Conservation (phyloP, 1,140 invertebrate genomes). For the Drosophila persimilis region DNA sequence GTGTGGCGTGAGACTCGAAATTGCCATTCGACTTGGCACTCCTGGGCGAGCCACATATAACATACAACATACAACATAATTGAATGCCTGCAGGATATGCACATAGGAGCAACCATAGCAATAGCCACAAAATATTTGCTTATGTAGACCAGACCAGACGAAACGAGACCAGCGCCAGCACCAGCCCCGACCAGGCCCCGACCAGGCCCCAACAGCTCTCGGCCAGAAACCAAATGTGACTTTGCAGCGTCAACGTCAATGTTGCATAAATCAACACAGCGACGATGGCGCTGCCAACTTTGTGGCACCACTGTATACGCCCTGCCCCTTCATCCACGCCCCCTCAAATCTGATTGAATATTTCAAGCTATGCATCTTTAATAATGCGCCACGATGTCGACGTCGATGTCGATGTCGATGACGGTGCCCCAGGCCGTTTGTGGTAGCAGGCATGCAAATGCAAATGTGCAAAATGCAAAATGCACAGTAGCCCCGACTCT, state of each 20-base stretch:
- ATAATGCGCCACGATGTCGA: constrained; percentile 60
- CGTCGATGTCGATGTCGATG: constrained; percentile 36
- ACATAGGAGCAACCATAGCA: constrained; percentile 37
- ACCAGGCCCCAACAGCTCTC: constrained; percentile 50
- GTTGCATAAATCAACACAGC: constrained; percentile 79
- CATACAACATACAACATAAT: constrained; percentile 75
- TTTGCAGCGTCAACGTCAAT: constrained; percentile 71
- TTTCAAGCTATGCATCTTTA: constrained; percentile 80
- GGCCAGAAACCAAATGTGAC: constrained; percentile 63
- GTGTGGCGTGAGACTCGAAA: constrained; percentile 59
- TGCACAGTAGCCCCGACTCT: constrained; percentile 41
- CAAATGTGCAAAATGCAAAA: constrained; percentile 59
- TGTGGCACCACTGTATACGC: constrained; percentile 41
- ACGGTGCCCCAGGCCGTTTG: constrained; percentile 62
- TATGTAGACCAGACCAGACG: constrained; percentile 36
- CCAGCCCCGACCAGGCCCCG: constrained; percentile 1
- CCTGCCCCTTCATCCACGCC: neutral
- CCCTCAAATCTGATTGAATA: constrained; percentile 71
- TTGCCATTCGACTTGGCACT: constrained; percentile 60
- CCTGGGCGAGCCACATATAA: constrained; percentile 27
- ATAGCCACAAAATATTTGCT: constrained; percentile 78
- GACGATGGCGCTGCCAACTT: constrained; percentile 66
- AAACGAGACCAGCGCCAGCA: constrained; percentile 23
- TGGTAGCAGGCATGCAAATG: constrained; percentile 63
- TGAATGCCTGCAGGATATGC: constrained; percentile 74